These are phyloP conservation scores for Bradypodion pumilum DNA, from an alignment of 2,797 vertebrate species.

Conservation along the genomic window DNA sequence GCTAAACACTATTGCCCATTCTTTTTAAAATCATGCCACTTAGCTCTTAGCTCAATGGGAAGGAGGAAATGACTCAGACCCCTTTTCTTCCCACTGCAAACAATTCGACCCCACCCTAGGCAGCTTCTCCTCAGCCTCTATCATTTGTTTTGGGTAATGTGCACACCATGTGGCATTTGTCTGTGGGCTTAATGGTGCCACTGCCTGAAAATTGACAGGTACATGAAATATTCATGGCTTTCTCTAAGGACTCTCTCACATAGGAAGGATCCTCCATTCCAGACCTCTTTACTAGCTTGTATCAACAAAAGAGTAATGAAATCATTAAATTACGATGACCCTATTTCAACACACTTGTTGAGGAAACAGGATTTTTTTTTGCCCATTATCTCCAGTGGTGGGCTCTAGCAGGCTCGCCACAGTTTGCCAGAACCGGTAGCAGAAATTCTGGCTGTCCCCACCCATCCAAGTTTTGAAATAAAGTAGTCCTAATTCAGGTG, in stretches of 20 bases:
- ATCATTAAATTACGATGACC: constrained; percentile 68
- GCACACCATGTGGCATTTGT: constrained; percentile 51
- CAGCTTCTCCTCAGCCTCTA: not conserved
- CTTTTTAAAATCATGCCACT: constrained; percentile 30
- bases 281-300: constrained; percentile 53
- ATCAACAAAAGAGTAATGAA: constrained; percentile 57
- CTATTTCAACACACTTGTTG: constrained; percentile 45
- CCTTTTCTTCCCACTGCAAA: not conserved
- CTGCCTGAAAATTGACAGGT: constrained; percentile 55
- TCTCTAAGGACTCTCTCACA: constrained; percentile 66
- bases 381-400: not conserved
- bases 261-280: constrained; percentile 60
- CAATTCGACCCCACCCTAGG: not conserved
- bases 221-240: constrained; percentile 73
- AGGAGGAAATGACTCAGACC: fast-evolving
- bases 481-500: too few relatives aligned
- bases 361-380: not conserved
- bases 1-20: not conserved
- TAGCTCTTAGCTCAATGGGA: fast-evolving
- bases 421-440: too few relatives aligned
- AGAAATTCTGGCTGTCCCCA: too few relatives aligned
- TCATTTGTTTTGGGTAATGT: constrained; percentile 32
- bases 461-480: too few relatives aligned
- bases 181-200: constrained; percentile 59
- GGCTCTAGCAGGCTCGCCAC: too few relatives aligned